Conservation (phyloP, 2,797 vertebrate species). For the Crocidura indochinensis region DNA sequence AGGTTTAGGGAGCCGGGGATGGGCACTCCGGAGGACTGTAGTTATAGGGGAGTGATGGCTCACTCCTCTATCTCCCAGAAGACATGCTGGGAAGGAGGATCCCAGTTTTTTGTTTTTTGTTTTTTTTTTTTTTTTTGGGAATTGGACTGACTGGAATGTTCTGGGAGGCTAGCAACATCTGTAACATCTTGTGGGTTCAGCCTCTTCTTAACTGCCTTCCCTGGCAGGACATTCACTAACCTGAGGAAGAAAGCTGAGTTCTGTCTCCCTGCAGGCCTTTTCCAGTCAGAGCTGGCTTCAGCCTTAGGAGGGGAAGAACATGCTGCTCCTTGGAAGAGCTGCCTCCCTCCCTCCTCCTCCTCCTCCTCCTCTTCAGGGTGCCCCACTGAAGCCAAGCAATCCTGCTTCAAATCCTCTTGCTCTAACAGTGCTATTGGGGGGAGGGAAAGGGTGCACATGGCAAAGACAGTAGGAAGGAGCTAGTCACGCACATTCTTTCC, state of each 20-base stretch:
- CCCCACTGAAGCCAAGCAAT: too few species aligned
- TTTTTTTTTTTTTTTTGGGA: neutral
- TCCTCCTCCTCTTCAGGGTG: neutral
- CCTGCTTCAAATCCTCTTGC: neutral
- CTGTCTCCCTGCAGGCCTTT: neutral
- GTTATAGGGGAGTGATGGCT: neutral
- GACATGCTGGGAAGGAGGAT: neutral
- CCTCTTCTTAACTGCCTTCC: neutral
- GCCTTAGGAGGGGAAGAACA: neutral
- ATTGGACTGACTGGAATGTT: neutral
- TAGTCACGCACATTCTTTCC: neutral
- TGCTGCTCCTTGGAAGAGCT: neutral
- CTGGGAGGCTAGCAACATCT: slow-evolving; percentile 2
- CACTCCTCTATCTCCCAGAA: neutral
- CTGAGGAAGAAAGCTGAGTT: slow-evolving; percentile 33
- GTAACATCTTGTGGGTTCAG: neutral
- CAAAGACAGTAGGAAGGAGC: neutral
- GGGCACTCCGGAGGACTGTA: neutral
- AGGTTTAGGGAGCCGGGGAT: neutral
- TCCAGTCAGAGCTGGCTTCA: neutral
- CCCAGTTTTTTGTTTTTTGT: neutral
- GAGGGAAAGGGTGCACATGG: neutral
- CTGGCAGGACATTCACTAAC: neutral
- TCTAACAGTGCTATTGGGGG: neutral
- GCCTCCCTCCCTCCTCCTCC: neutral